Conservation (phyloP, 1,140 invertebrate genomes). For the Procambarus virginalis region DNA sequence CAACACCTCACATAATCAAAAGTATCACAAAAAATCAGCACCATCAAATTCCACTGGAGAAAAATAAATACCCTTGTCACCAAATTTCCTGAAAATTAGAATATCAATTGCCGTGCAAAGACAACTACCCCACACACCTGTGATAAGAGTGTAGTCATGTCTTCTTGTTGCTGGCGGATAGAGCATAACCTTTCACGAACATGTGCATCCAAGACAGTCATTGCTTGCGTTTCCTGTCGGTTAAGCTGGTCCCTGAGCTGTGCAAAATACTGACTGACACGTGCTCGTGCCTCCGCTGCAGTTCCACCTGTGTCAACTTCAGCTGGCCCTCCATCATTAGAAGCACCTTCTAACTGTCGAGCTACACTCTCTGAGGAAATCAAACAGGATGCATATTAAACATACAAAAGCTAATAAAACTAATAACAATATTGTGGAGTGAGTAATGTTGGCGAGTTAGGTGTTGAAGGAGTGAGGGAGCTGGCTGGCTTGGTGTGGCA, state of each 20-base stretch:
- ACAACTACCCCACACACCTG: constrained; percentile 72
- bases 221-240: constrained; percentile 78
- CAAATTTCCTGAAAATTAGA: too few relatives aligned
- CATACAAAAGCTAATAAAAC: neutral
- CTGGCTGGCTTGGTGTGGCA: too few relatives aligned
- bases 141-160: constrained; percentile 77
- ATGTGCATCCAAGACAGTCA: constrained; percentile 79
- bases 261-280: constrained; percentile 78
- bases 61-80: too few relatives aligned
- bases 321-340: constrained; percentile 54
- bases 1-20: too few relatives aligned
- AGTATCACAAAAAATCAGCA: too few relatives aligned
- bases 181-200: constrained; percentile 78
- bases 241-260: constrained; percentile 77
- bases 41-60: too few relatives aligned
- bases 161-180: constrained; percentile 78
- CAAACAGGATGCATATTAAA: neutral
- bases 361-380: constrained; percentile 73
- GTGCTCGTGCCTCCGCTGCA: constrained; percentile 75
- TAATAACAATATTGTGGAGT: too few relatives aligned
- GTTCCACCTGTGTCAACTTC: constrained; percentile 73
- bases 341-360: constrained; percentile 74
- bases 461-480: too few relatives aligned
- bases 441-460: too few relatives aligned
- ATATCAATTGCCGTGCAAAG: too few relatives aligned